Percentiles rank a stretch among this genome's conserved stretches.
Conservation (phyloP, 2,113 vertebrate genomes). For the Patagioenas fasciata region DNA sequence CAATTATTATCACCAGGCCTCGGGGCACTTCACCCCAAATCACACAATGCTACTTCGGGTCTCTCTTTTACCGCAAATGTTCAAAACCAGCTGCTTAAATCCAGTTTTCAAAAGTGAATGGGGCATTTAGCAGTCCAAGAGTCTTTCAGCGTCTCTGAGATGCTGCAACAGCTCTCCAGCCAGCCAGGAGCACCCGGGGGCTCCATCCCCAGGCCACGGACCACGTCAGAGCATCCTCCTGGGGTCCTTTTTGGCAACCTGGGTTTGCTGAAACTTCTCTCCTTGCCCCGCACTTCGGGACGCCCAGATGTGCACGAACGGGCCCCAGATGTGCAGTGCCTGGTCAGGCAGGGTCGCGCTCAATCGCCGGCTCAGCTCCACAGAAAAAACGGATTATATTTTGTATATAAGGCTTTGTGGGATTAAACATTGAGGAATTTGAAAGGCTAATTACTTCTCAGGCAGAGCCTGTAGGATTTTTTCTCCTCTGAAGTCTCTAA, state of each 20-base stretch:
- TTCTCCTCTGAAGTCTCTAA: neutral
- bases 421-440: neutral
- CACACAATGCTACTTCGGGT: slow-evolving; percentile 51
- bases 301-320: neutral
- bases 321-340: neutral
- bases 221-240: rapidly evolving
- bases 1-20: slow-evolving; percentile 48
- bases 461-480: neutral
- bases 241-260: neutral
- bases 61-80: slow-evolving; percentile 24
- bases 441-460: slow-evolving; percentile 1
- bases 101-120: neutral
- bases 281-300: neutral
- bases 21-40: slow-evolving; percentile 59
- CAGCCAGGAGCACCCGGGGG: neutral
- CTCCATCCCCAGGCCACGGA: rapidly evolving
- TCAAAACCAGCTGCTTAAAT: slow-evolving; percentile 54
- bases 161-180: neutral
- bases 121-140: neutral
- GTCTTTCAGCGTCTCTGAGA: rapidly evolving
- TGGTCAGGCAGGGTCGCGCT: rapidly evolving
- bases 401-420: neutral
- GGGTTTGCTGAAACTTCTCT: neutral
- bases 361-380: neutral
- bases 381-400: neutral